Evolutionary conservation across 2,888 invertebrate genomes (phyloP).

Genomic region (Agrochola macilenta): DNA sequence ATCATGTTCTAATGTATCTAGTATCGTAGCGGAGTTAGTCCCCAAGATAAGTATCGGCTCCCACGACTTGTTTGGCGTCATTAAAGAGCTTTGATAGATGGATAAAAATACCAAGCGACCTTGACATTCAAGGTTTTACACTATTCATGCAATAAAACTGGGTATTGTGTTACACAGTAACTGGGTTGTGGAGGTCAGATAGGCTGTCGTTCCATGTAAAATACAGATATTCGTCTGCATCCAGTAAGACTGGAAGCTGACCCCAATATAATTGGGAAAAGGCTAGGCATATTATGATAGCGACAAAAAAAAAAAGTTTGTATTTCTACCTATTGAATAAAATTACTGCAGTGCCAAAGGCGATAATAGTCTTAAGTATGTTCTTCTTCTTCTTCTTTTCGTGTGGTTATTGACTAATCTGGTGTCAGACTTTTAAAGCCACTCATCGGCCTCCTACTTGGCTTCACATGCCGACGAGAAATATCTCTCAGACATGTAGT

Average conservation of each 20-base stretch:
- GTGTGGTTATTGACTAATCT: too few species aligned
- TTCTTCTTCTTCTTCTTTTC: too few species aligned
- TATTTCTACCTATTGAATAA: background rate
- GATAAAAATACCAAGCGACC: constrained; percentile 18
- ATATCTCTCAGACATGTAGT: too few species aligned
- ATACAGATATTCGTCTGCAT: background rate
- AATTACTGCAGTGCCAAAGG: background rate
- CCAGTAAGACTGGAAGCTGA: background rate
- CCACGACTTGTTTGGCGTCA: constrained; percentile 5
- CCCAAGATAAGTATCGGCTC: constrained; percentile 39
- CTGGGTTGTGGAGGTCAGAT: background rate
- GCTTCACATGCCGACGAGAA: too few species aligned
- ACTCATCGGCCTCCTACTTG: too few species aligned
- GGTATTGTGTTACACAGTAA: background rate
- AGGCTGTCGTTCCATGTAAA: background rate
- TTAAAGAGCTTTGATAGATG: constrained; percentile 28
- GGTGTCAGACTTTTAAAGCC: too few species aligned
- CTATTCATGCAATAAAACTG: background rate
- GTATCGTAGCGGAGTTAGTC: constrained; percentile 33
- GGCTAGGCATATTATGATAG: background rate
- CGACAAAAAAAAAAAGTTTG: too few species aligned
- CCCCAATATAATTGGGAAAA: background rate
- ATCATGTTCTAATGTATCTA: constrained; percentile 5
- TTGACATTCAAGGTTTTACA: constrained; percentile 13
- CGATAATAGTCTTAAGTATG: too few species aligned